Percentiles rank a stretch among this genome's conserved stretches.
These are phyloP conservation scores for Altica lythri DNA, from an alignment of 2,888 invertebrate genomes.

Conservation along the genomic window DNA sequence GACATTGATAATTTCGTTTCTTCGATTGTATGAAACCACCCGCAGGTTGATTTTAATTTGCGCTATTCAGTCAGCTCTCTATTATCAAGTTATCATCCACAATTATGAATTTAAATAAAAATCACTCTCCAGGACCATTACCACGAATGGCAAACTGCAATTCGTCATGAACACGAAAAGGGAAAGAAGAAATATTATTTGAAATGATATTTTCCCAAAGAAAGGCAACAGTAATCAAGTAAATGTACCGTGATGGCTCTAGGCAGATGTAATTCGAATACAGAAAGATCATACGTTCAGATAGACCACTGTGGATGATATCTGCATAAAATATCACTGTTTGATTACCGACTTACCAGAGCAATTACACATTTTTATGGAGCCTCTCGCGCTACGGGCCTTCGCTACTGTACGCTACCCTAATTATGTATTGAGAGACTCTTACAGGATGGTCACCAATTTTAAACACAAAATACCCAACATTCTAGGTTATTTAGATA, in stretches of 20 bases:
- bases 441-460: conserved; percentile 13
- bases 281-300: conserved; percentile 48
- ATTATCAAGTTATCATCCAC: background rate
- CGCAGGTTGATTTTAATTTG: background rate
- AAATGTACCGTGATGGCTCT: conserved; percentile 48
- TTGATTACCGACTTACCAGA: conserved; percentile 50
- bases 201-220: conserved; percentile 36
- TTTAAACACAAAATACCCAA: too few relatives aligned
- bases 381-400: conserved; percentile 34
- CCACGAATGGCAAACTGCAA: conserved; percentile 19
- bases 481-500: too few relatives aligned
- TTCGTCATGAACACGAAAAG: conserved; percentile 24
- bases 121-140: background rate
- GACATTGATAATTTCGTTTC: background rate
- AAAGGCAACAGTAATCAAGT: conserved; percentile 32
- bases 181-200: conserved; percentile 26
- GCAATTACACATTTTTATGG: conserved; percentile 50
- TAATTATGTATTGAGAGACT: conserved; percentile 48
- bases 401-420: conserved; percentile 47
- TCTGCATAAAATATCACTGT: conserved; percentile 52
- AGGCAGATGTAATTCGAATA: conserved; percentile 40
- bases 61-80: background rate
- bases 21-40: background rate
- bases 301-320: conserved; percentile 48
- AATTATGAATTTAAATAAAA: conserved; percentile 3